Evolutionary conservation across 2,797 vertebrate species (phyloP).

Genomic region (Lates japonicus): DNA sequence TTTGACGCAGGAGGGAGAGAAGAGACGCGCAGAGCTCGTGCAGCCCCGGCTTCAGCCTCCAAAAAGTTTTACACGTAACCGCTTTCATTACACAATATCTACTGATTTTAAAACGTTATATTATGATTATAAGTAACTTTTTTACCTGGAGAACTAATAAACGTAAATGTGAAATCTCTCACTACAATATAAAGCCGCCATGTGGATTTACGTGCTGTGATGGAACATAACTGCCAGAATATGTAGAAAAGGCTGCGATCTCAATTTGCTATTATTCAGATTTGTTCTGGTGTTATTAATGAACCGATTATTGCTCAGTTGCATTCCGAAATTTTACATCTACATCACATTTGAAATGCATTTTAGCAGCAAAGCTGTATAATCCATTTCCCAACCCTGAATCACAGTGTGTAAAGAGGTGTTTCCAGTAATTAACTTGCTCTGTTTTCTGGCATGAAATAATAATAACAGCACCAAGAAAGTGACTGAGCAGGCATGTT

Average conservation of each 20-base stretch:
- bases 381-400: background rate
- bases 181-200: background rate
- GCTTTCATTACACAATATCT: constrained; percentile 3
- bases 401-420: constrained; percentile 19
- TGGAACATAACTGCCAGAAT: background rate
- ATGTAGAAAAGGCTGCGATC: background rate
- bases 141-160: background rate
- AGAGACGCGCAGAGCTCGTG: constrained; percentile 35
- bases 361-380: background rate
- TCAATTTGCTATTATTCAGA: background rate
- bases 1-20: constrained; percentile 48
- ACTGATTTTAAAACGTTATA: constrained; percentile 7
- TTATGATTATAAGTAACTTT: background rate
- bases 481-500: background rate
- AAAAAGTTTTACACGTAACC: constrained; percentile 26
- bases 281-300: background rate
- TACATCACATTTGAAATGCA: background rate
- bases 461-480: background rate
- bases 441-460: background rate
- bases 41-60: constrained; percentile 9
- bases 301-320: constrained; percentile 4
- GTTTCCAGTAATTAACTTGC: background rate
- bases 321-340: background rate
- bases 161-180: background rate
- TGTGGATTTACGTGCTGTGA: background rate